phyloP scores from a whole-genome alignment of 1,140 invertebrate species.

The Ladona fulva region DNA sequence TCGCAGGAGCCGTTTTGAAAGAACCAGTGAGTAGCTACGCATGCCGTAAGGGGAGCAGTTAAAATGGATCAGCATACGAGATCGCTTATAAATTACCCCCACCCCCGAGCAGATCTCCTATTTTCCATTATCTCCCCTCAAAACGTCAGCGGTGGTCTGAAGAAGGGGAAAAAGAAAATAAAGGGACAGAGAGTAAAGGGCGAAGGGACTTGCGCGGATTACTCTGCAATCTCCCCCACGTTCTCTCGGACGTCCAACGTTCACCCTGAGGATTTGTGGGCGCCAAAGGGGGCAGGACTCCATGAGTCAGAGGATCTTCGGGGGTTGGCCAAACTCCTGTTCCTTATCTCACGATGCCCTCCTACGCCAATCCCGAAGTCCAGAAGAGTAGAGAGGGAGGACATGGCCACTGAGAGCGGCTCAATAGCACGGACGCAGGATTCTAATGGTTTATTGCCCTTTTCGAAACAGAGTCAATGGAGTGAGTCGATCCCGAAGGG shows the following conservation, averaged over 20 bases:
- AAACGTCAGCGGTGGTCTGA: not conserved
- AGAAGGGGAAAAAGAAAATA: not conserved
- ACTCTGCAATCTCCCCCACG: too few species aligned
- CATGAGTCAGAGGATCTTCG: not conserved
- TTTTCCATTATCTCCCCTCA: not conserved
- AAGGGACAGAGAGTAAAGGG: not conserved
- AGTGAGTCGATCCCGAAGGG: not conserved
- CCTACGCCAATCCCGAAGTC: too few species aligned
- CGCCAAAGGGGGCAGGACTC: too few species aligned
- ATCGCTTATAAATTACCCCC: not conserved
- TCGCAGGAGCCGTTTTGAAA: too few species aligned
- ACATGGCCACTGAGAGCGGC: not conserved
- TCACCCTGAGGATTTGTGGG: too few species aligned
- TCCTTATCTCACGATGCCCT: too few species aligned
- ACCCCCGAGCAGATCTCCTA: not conserved
- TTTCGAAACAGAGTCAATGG: not conserved
- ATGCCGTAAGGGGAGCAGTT: too few species aligned
- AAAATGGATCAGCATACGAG: not conserved
- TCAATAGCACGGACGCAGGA: not conserved
- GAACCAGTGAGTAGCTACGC: too few species aligned
- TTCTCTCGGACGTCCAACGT: too few species aligned
- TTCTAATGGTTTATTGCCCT: conserved; percentile 1
- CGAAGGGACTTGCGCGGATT: not conserved
- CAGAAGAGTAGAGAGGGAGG: not conserved
- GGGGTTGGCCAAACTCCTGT: not conserved